Conservation (phyloP, 1,140 invertebrate species). For the Bursaphelenchus mucronatus region DNA sequence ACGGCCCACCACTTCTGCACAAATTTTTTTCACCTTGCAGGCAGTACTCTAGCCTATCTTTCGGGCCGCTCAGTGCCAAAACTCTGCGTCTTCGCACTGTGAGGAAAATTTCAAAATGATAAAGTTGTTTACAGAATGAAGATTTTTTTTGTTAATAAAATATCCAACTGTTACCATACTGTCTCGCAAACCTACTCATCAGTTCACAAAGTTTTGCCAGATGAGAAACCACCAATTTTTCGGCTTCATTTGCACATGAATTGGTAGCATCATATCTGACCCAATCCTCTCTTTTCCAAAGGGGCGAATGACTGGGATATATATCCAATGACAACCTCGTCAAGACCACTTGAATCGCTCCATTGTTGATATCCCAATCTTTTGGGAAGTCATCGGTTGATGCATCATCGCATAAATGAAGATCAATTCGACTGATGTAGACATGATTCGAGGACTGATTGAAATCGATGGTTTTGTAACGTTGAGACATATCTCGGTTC, state of each 20-base stretch:
- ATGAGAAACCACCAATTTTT: slow-evolving; percentile 64
- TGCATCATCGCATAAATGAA: slow-evolving; percentile 90
- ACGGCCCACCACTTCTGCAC: too few species aligned
- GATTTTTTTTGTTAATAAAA: background rate
- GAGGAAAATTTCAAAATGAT: slow-evolving; percentile 11
- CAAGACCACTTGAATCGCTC: slow-evolving; percentile 85
- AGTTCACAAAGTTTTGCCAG: slow-evolving; percentile 64
- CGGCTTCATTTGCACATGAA: slow-evolving; percentile 61
- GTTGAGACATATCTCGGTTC: slow-evolving; percentile 11
- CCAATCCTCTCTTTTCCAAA: slow-evolving; percentile 41
- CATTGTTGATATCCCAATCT: slow-evolving; percentile 70
- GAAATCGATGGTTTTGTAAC: slow-evolving; percentile 71
- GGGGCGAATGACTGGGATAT: slow-evolving; percentile 70
- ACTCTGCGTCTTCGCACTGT: too few species aligned
- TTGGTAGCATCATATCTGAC: slow-evolving; percentile 43
- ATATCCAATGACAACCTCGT: slow-evolving; percentile 81
- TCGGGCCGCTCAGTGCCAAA: too few species aligned
- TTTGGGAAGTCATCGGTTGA: slow-evolving; percentile 66
- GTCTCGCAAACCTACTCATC: slow-evolving; percentile 24
- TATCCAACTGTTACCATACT: background rate
- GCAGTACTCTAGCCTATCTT: too few species aligned
- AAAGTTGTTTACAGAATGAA: too few species aligned
- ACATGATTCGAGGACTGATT: slow-evolving; percentile 95
- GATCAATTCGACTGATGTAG: slow-evolving; percentile 82
- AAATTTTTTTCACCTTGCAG: too few species aligned